A percentile compares a stretch with the other conserved stretches of the same genome.
Evolutionary conservation across 2,113 vertebrate species (phyloP).

Genomic region (Phyllostomus discolor): DNA sequence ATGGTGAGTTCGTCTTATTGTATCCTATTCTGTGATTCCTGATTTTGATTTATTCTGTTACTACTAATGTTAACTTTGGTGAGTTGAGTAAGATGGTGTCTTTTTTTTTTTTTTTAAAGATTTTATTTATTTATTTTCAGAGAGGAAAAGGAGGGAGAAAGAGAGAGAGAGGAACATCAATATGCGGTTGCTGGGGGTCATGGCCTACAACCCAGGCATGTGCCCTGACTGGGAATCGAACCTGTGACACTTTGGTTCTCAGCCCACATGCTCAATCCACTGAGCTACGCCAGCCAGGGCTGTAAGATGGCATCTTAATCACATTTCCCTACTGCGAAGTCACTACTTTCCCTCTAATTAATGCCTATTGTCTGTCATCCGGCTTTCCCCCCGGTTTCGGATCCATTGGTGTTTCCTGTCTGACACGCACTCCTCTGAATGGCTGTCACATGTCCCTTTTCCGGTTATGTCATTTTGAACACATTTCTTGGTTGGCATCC

Average conservation of each 20-base stretch:
- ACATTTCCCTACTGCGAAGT: background rate
- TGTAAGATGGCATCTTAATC: background rate
- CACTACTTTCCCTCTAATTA: background rate
- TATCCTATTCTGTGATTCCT: background rate
- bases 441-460: background rate
- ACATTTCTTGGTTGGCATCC: background rate
- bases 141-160: too few relatives aligned
- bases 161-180: too few relatives aligned
- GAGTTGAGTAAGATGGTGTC: background rate
- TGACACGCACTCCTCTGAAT: background rate
- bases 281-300: too few relatives aligned
- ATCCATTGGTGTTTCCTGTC: background rate
- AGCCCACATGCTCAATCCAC: too few relatives aligned
- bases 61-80: background rate
- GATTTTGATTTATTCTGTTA: background rate
- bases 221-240: too few relatives aligned
- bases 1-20: background rate
- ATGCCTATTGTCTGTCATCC: background rate
- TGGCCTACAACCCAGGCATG: too few relatives aligned
- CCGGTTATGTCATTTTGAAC: background rate
- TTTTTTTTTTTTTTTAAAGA: background rate
- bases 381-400: background rate
- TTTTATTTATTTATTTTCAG: too few relatives aligned
- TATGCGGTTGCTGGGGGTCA: too few relatives aligned
- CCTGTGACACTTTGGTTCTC: too few relatives aligned